Conservation (phyloP, 2,113 vertebrate species). For the Gallinago jamesoni region DNA sequence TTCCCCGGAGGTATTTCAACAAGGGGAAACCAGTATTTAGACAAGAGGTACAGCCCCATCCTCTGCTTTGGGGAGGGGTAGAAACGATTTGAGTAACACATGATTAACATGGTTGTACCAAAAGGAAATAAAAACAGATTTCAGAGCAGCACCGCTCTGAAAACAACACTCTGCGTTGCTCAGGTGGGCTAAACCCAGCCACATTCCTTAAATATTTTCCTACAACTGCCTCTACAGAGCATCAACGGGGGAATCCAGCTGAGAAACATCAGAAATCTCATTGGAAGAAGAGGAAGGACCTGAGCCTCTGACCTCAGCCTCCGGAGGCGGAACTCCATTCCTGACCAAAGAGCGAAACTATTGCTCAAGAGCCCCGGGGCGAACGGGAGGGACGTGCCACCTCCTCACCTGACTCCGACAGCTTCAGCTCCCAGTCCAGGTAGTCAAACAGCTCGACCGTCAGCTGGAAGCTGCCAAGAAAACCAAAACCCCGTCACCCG, state of each 20-base stretch:
- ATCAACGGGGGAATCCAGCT: background rate
- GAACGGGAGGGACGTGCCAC: background rate
- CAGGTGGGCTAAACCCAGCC: background rate
- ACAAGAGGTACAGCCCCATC: background rate
- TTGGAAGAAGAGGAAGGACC: background rate
- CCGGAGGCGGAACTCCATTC: background rate
- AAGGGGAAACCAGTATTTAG: background rate
- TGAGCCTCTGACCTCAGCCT: background rate
- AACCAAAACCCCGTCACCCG: background rate
- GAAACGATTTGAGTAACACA: background rate
- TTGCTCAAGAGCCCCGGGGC: conserved; percentile 21
- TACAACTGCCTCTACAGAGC: background rate
- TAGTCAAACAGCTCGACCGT: conserved; percentile 98
- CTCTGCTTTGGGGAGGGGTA: background rate
- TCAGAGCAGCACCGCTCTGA: background rate
- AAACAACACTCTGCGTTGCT: background rate
- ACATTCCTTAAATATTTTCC: background rate
- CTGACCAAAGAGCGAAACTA: background rate
- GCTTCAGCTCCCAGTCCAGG: conserved; percentile 91
- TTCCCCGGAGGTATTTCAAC: background rate
- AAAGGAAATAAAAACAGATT: background rate
- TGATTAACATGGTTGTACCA: background rate
- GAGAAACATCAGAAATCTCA: background rate
- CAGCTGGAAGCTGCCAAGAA: conserved; percentile 90
- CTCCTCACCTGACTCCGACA: conserved; percentile 90